phyloP scores from a whole-genome alignment of 2,888 invertebrate genomes.

The Hypolimnas misippus region DNA sequence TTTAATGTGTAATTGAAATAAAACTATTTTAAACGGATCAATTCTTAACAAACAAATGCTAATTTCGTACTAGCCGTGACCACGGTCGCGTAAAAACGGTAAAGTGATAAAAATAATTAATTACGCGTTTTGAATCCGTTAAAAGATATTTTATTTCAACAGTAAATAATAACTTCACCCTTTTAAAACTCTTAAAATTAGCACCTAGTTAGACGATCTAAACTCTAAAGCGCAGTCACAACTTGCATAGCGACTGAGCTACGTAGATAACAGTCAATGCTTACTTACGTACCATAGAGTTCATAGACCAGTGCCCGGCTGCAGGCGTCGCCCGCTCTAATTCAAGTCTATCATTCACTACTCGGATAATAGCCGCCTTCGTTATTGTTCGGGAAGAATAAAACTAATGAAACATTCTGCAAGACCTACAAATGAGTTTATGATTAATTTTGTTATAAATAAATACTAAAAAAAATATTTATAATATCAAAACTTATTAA shows the following conservation, averaged over 20 bases:
- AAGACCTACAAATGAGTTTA: not conserved
- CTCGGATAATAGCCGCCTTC: slow-evolving; percentile 25
- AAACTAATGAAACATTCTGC: slow-evolving; percentile 1
- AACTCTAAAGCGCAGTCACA: slow-evolving; percentile 9
- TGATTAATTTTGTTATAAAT: not conserved
- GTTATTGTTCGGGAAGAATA: slow-evolving; percentile 28
- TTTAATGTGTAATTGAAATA: no score
- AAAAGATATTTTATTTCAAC: no score
- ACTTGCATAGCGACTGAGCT: slow-evolving; percentile 39
- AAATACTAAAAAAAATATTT: no score
- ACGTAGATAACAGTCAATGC: slow-evolving; percentile 48
- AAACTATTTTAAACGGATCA: no score
- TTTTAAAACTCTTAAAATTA: no score
- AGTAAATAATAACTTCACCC: no score
- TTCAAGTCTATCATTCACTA: slow-evolving; percentile 32
- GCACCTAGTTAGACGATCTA: not conserved
- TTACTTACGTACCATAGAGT: slow-evolving; percentile 50
- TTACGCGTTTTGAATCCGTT: no score
- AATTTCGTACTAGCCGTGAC: no score
- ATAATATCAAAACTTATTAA: no score
- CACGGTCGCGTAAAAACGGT: no score
- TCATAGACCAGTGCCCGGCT: slow-evolving; percentile 48
- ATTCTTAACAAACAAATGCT: no score
- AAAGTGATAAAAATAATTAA: no score
- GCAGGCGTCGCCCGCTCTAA: slow-evolving; percentile 36